phyloP scores from a whole-genome alignment of 2,797 vertebrate genomes.

The Rachycentron canadum region DNA sequence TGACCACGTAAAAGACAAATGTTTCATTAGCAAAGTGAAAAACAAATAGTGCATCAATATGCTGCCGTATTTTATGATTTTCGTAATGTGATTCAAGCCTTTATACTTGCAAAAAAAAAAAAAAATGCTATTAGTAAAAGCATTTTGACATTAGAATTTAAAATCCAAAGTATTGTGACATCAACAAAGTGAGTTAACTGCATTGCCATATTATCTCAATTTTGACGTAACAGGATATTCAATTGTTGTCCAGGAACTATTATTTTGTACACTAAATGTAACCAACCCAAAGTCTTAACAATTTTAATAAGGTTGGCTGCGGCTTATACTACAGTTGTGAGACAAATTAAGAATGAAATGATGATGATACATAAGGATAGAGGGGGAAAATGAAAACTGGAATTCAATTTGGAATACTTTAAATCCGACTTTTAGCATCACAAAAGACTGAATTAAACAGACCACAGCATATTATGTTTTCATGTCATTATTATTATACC shows the following conservation, averaged over 20 bases:
- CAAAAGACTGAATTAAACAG: background rate
- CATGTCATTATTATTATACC: background rate
- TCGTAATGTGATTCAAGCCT: conserved; percentile 5
- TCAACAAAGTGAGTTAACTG: background rate
- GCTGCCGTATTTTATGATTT: background rate
- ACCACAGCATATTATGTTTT: background rate
- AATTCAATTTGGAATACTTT: background rate
- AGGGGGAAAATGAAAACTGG: background rate
- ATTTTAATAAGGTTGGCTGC: background rate
- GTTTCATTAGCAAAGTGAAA: conserved; percentile 19
- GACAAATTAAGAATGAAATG: background rate
- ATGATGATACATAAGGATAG: background rate
- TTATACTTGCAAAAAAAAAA: conserved; percentile 6
- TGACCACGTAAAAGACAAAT: conserved; percentile 13
- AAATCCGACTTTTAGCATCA: background rate
- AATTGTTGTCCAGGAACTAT: background rate
- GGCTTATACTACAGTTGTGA: background rate
- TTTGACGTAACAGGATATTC: background rate
- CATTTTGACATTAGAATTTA: conserved; percentile 8
- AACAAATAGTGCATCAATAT: background rate
- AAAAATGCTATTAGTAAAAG: conserved; percentile 13
- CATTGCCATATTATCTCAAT: background rate
- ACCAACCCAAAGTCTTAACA: background rate
- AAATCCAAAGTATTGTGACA: background rate
- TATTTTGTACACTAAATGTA: background rate